A percentile compares a stretch with the other conserved stretches of the same genome.
Conservation (phyloP, 2,888 invertebrate species). For the Thelaira solivaga region DNA sequence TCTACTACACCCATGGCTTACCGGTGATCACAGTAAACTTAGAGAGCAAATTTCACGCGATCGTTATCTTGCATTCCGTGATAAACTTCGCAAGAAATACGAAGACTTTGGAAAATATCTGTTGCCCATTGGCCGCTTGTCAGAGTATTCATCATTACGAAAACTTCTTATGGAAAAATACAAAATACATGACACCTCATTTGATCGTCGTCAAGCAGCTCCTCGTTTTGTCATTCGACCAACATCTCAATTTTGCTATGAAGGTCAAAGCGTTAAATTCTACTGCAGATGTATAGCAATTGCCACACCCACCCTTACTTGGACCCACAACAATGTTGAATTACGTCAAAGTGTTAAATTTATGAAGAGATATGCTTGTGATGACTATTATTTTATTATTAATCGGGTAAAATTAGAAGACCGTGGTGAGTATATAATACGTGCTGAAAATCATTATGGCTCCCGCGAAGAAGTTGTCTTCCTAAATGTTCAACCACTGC, state of each 20-base stretch:
- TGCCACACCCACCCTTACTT: slow-evolving; percentile 95
- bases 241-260: slow-evolving; percentile 95
- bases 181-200: slow-evolving; percentile 96
- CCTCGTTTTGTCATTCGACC: slow-evolving; percentile 99
- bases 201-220: slow-evolving; percentile 97
- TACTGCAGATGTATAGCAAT: slow-evolving; percentile 97
- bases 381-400: slow-evolving; percentile 98
- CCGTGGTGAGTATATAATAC: slow-evolving; percentile 97
- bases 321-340: slow-evolving; percentile 96
- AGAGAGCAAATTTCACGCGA: slow-evolving; percentile 89
- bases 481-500: slow-evolving; percentile 92
- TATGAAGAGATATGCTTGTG: slow-evolving; percentile 98
- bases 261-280: slow-evolving; percentile 98
- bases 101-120: slow-evolving; percentile 89
- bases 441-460: slow-evolving; percentile 97
- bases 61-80: slow-evolving; percentile 90
- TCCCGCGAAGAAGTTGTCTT: slow-evolving; percentile 97
- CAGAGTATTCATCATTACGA: slow-evolving; percentile 97
- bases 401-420: slow-evolving; percentile 97
- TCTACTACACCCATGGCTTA: slow-evolving; percentile 95
- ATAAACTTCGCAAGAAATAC: slow-evolving; percentile 90
- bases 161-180: slow-evolving; percentile 97
- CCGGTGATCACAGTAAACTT: slow-evolving; percentile 87
- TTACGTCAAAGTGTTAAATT: slow-evolving; percentile 98
- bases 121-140: slow-evolving; percentile 96